Evolutionary conservation across 2,888 invertebrate genomes (phyloP), one percentile per base, ranked within the genome.

Genomic region (Drepana falcataria): DNA sequence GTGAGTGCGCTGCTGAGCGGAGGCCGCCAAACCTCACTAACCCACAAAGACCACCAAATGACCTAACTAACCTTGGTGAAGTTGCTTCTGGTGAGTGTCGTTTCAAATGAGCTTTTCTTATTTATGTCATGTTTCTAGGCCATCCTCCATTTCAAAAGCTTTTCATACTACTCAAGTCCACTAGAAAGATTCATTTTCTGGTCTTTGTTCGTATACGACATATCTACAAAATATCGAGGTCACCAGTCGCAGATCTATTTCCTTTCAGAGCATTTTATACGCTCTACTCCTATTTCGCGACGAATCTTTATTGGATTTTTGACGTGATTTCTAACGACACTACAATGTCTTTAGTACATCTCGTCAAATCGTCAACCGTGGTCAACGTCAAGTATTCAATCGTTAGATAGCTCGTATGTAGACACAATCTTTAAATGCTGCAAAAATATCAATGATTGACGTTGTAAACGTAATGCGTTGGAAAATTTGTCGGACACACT

Each of bases 1-100:
- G 89, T 90, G 87, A 90, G 89, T 87, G 77, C 70, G 68, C 66
- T 64, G 66, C 63, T 62, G 56, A 61, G 60, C 60, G 67, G 63
- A 3, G 59, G 53, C 54, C 56, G 55, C 51, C 68, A 9, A 9
- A 65, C 69, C 59, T 64, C 67, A 73, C 75, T 79, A 80, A 78
- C 73, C 63, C 61, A 65, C 61, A 55, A 57, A 58, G 63, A 64
- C 68, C 64, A 59, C 52, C 60, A 67, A 61, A 59, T 60, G 57
- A 60, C 63, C 65, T 65, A 62, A 76, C 79, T 79, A 79, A 81
- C 73, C 58, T 60, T 65, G 64, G 56, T 59, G 53, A 58, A 64
- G 57, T 64, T 59, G 59, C 54, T 60, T 64, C 64, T 61, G 75
- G 77, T 81, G 70, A 83, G 77, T 78, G 69, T 69, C 64, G 53